Conservation (phyloP, 1,140 invertebrate genomes). For the Antheraea pernyi region DNA sequence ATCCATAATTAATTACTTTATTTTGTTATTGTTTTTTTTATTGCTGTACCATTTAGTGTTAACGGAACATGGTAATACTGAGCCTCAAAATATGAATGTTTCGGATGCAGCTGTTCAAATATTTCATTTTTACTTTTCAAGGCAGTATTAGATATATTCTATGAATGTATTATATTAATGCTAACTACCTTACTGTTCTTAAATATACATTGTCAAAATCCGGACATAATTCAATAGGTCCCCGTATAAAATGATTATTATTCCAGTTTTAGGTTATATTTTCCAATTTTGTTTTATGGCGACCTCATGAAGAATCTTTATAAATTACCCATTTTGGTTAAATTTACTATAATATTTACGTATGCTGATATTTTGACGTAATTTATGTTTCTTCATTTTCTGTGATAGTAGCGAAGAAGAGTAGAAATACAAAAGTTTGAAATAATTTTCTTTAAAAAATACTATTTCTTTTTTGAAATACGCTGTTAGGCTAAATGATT, state of each 20-base stretch:
- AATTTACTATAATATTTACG: not conserved
- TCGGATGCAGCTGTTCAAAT: no score
- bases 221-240: not conserved
- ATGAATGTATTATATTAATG: not conserved
- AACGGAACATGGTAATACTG: no score
- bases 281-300: not conserved
- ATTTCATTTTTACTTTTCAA: no score
- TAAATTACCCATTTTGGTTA: not conserved
- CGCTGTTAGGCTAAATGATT: not conserved
- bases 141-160: not conserved
- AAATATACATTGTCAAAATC: not conserved
- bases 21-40: no score
- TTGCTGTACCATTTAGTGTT: no score
- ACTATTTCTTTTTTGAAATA: no score
- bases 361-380: not conserved
- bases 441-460: not conserved
- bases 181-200: conserved; percentile 2
- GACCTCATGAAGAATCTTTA: not conserved
- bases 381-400: not conserved
- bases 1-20: no score
- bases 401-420: not conserved
- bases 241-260: not conserved
- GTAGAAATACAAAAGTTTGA: not conserved
- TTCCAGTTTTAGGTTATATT: conserved; percentile 8
- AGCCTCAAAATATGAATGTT: no score